A percentile compares a stretch with the other conserved stretches of the same genome.
These are phyloP conservation scores for Drosophila demipolita DNA, from an alignment of 2,888 invertebrate species.

Conservation along the genomic window DNA sequence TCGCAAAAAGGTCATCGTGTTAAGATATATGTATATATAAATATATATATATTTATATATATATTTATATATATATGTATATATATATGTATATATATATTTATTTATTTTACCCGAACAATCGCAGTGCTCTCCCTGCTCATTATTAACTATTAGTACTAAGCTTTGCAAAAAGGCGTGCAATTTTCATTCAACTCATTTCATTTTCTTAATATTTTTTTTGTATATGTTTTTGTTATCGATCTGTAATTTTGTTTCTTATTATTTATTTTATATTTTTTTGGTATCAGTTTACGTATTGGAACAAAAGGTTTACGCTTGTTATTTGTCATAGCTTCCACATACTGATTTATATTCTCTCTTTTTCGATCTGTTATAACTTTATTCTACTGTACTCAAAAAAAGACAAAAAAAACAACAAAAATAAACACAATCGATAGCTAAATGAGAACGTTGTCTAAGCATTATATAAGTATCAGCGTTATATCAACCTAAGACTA, in stretches of 20 bases:
- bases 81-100: slow-evolving; percentile 30
- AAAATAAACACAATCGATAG: slow-evolving; percentile 32
- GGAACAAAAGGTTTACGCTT: slow-evolving; percentile 61
- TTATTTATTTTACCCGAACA: slow-evolving; percentile 30
- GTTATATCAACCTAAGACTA: slow-evolving; percentile 57
- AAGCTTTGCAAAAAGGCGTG: slow-evolving; percentile 67
- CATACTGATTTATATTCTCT: slow-evolving; percentile 26
- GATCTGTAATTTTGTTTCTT: slow-evolving; percentile 1
- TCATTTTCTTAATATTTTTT: not conserved
- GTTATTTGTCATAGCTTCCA: slow-evolving; percentile 68
- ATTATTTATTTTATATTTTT: not conserved
- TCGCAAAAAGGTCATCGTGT: slow-evolving; percentile 78
- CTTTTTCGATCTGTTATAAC: slow-evolving; percentile 17
- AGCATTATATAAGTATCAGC: slow-evolving; percentile 50
- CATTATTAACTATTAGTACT: slow-evolving; percentile 67
- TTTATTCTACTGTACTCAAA: slow-evolving; percentile 34
- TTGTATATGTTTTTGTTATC: slow-evolving; percentile 6
- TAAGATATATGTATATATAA: slow-evolving; percentile 25
- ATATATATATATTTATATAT: slow-evolving; percentile 24
- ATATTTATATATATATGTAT: slow-evolving; percentile 24
- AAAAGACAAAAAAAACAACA: slow-evolving; percentile 21
- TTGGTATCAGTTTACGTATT: slow-evolving; percentile 28
- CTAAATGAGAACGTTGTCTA: slow-evolving; percentile 43
- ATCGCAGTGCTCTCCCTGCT: slow-evolving; percentile 26
- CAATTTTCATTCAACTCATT: slow-evolving; percentile 21